Conservation (phyloP, 1,140 invertebrate genomes). For the Tenebrio molitor region DNA sequence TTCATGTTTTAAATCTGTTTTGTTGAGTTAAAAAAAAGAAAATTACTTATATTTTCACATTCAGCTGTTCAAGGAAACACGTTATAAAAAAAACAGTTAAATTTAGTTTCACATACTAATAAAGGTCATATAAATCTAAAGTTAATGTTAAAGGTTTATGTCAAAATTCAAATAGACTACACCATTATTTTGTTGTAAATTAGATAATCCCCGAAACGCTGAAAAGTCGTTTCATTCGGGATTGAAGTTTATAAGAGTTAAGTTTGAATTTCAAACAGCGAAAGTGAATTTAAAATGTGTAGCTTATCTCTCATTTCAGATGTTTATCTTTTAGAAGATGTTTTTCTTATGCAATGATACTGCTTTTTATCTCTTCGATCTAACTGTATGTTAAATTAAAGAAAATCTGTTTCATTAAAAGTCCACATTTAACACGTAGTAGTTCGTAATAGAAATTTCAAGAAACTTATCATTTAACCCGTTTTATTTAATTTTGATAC, state of each 20-base stretch:
- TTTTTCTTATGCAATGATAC: slow-evolving; percentile 24
- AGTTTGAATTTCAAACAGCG: neutral
- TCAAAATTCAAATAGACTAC: neutral
- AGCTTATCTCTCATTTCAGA: slow-evolving; percentile 17
- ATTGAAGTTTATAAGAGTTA: slow-evolving; percentile 6
- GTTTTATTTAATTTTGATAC: no score
- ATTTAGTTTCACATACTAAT: no score
- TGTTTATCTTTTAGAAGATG: slow-evolving; percentile 9
- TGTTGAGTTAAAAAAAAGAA: no score
- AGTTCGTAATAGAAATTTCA: no score
- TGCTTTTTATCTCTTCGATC: neutral
- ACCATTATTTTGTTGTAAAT: neutral
- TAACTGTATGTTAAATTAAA: neutral
- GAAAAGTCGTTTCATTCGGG: slow-evolving; percentile 7
- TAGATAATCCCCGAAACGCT: slow-evolving; percentile 15
- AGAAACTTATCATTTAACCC: no score
- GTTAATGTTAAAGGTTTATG: neutral
- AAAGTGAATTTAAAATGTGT: slow-evolving; percentile 14
- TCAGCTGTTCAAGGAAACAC: no score
- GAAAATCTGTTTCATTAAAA: no score
- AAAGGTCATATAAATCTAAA: slow-evolving; percentile 4
- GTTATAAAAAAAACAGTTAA: no score
- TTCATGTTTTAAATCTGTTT: no score
- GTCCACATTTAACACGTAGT: no score
- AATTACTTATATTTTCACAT: no score